A percentile compares a stretch with the other conserved stretches of the same genome.
phyloP scores from a whole-genome alignment of 1,140 invertebrate genomes.

The Himalopsyche phryganea region DNA sequence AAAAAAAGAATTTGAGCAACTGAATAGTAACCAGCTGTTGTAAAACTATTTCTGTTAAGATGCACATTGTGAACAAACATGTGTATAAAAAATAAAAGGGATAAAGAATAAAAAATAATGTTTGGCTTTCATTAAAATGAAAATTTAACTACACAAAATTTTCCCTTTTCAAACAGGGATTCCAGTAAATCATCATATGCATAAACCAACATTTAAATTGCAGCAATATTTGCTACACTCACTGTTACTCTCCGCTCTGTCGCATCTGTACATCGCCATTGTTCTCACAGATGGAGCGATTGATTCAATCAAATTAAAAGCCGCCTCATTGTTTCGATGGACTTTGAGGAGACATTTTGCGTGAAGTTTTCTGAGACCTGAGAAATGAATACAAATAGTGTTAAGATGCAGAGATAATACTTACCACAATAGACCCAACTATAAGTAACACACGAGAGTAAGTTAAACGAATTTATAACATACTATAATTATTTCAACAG shows the following conservation, averaged over 20 bases:
- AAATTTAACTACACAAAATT: too few species aligned
- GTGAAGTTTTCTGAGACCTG: conserved; percentile 44
- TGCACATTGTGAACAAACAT: too few species aligned
- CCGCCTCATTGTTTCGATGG: conserved; percentile 21
- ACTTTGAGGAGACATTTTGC: conserved; percentile 32
- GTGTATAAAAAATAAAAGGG: too few species aligned
- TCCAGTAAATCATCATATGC: too few species aligned
- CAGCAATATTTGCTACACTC: conserved; percentile 10
- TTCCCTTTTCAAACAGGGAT: too few species aligned
- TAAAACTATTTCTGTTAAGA: too few species aligned
- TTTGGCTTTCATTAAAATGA: too few species aligned
- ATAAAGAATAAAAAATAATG: too few species aligned
- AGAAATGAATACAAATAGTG: conserved; percentile 24
- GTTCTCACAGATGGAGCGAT: conserved; percentile 43
- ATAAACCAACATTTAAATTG: too few species aligned
- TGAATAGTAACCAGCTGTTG: too few species aligned
- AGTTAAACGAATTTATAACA: neutral
- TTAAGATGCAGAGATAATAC: conserved; percentile 13
- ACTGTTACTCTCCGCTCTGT: conserved; percentile 20
- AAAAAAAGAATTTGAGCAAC: too few species aligned
- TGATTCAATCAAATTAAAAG: conserved; percentile 43
- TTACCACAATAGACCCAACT: neutral
- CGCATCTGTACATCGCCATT: conserved; percentile 43
- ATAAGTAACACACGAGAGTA: neutral
- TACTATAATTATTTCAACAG: neutral